Base-by-base conservation (phyloP, 1,140 invertebrate species). In the Bombus consobrinus region DNA sequence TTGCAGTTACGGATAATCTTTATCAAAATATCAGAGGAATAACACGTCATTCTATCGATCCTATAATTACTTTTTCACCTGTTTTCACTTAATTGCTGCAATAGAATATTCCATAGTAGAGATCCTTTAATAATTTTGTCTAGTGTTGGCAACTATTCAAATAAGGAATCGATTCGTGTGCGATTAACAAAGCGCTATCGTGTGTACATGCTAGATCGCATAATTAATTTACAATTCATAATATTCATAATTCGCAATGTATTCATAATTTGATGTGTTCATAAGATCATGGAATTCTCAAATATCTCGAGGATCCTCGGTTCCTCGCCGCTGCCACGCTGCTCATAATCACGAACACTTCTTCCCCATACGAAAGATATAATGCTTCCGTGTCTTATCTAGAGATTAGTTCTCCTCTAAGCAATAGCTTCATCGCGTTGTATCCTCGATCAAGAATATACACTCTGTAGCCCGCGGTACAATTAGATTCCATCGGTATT, bases 401-500 rank as follows among this genome's bases (percentile, higher is more conserved):
- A 25, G 18, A 57, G 39, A 84, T 84, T 75, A 32, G 39, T 80
- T 25, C 22, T 2, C n/a, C 47, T 43, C 72, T n/a, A n/a, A 22
- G 74, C 39, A 79, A 59, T 76, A 62, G 10, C 53, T 79, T 62
- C 15, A 72, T 84, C 83, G 39, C 25, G 47, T 79, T 72, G 37
- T 41, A 79, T 71, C 76, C 53, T 79, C 37, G 47, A 59, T 69
- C 41, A 18, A 18, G 37, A 39, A 37, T 22, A 8, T 32, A n/a
- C n/a, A 9, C 59, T n/a, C 39, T 3, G 10, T 22, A 34, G 3
- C 18, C 69, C 74, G 64, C 43, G 25, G 18, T 32, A n/a, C 53
- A 69, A 69, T 78, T 78, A 83, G 74, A 75, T 78, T 34, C 47
- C 39, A 69, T 83, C 82, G 43, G 28, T 28, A 62, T 28, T 69